phyloP scores from a whole-genome alignment of 2,113 vertebrate genomes.

The Junco hyemalis region DNA sequence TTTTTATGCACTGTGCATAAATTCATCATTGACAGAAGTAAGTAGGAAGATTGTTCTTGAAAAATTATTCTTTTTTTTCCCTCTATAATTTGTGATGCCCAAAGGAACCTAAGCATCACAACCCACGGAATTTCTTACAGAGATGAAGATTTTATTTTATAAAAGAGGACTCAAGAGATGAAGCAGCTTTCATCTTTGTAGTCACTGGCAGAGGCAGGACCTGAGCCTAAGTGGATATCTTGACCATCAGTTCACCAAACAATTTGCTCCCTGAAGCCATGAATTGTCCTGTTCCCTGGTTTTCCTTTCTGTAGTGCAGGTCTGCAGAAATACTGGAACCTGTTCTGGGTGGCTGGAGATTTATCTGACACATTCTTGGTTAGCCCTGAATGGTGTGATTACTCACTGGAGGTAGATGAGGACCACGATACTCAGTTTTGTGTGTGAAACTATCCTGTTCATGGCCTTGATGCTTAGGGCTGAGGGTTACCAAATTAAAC shows the following conservation, averaged over 20 bases:
- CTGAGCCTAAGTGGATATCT: background rate
- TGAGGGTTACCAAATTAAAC: background rate
- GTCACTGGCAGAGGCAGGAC: background rate
- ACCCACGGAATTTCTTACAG: background rate
- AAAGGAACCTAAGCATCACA: background rate
- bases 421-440: fast-evolving
- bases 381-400: background rate
- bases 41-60: background rate
- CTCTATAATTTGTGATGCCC: background rate
- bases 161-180: background rate
- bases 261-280: background rate
- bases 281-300: background rate
- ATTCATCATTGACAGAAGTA: background rate
- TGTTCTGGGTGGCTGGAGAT: background rate
- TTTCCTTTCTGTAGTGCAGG: background rate
- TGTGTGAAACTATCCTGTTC: background rate
- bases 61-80: background rate
- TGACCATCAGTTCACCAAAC: background rate
- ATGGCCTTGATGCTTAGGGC: background rate
- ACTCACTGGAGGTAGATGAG: background rate
- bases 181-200: background rate
- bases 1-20: background rate
- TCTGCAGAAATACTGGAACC: background rate
- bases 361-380: background rate
- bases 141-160: background rate